These are phyloP conservation scores for Lycocerus yunnanus DNA, from an alignment of 2,888 invertebrate genomes.

Conservation along the genomic window DNA sequence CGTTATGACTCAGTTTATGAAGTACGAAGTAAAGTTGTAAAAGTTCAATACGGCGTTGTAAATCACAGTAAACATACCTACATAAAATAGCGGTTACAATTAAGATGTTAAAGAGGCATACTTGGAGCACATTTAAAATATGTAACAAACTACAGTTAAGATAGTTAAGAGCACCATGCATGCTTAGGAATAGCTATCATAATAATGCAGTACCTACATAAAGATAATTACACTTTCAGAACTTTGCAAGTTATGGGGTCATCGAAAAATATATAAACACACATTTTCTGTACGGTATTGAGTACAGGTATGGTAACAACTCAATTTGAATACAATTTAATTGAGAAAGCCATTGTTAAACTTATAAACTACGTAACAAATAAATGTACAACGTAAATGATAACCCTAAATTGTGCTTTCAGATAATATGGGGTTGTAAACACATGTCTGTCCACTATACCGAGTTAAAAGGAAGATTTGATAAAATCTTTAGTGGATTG, in stretches of 20 bases:
- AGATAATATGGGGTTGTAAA: not conserved
- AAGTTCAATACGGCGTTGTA: not conserved
- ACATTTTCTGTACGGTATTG: not conserved
- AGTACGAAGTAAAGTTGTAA: not conserved
- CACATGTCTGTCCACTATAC: not conserved
- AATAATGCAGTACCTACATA: not conserved
- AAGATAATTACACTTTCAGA: not conserved
- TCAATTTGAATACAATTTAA: not conserved
- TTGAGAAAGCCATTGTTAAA: not conserved
- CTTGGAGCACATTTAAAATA: conserved; percentile 1
- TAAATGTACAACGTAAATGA: not conserved
- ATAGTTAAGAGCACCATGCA: not conserved
- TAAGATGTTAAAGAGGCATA: not conserved
- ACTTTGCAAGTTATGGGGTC: not conserved
- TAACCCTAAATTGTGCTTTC: not conserved
- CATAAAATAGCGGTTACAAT: not conserved
- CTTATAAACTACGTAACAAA: not conserved
- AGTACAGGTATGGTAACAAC: not conserved
- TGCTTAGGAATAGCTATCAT: not conserved
- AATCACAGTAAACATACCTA: not conserved
- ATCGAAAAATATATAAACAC: not conserved
- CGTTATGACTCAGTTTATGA: not conserved
- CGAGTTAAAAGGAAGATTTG: not conserved
- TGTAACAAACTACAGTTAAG: conserved; percentile 4
- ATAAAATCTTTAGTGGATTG: not conserved